phyloP scores from a whole-genome alignment of 2,797 vertebrate species.

The Schizopygopsis malacanthus region DNA sequence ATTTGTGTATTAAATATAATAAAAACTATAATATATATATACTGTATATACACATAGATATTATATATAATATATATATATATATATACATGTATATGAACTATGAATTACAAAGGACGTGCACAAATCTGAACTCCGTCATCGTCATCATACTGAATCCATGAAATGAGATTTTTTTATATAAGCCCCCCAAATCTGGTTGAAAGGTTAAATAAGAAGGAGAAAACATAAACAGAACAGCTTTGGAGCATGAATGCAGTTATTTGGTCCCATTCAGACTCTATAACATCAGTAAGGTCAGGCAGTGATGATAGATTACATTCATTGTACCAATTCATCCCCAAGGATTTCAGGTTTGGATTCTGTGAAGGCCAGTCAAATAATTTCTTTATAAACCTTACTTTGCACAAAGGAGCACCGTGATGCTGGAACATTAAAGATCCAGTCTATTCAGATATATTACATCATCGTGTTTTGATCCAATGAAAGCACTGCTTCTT shows the following conservation, averaged over 20 bases:
- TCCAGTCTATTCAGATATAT: not conserved
- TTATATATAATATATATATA: not conserved
- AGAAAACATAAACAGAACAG: not conserved
- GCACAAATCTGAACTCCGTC: not conserved
- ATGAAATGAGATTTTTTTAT: slow-evolving; percentile 25
- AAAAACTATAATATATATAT: too few species aligned
- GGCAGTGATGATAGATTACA: slow-evolving; percentile 4
- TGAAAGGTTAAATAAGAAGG: not conserved
- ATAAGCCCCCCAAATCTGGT: slow-evolving; percentile 32
- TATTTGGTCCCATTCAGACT: not conserved
- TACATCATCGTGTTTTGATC: not conserved
- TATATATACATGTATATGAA: not conserved
- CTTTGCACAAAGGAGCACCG: not conserved
- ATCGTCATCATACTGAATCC: not conserved
- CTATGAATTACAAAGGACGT: not conserved
- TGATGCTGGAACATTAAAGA: not conserved
- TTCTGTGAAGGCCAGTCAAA: slow-evolving; percentile 10
- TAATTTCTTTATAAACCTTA: slow-evolving; percentile 1
- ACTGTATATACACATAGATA: too few species aligned
- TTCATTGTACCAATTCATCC: not conserved
- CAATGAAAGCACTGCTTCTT: not conserved
- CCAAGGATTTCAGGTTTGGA: slow-evolving; percentile 6
- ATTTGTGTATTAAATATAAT: not conserved
- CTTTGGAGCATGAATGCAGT: not conserved
- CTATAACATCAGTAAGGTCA: slow-evolving; percentile 2